phyloP scores from a whole-genome alignment of 1,140 invertebrate genomes.

The Riptortus pedestris region DNA sequence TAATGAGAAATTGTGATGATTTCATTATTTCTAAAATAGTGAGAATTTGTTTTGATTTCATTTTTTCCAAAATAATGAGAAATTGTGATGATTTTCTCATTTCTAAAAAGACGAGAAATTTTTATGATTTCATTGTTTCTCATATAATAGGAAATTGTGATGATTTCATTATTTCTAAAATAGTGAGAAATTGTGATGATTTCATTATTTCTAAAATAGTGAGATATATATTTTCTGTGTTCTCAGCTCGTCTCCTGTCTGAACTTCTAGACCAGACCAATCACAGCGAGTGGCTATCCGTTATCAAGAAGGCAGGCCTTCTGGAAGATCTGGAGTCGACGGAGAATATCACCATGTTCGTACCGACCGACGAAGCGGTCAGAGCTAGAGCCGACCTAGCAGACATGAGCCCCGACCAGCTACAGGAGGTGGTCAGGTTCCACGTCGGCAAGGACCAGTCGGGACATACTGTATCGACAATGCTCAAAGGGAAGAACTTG shows the following conservation, averaged over 20 bases:
- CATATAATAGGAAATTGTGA: no score
- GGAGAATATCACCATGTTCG: conserved; percentile 45
- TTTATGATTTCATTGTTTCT: no score
- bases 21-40: no score
- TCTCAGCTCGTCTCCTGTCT: conserved; percentile 36
- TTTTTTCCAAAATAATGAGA: no score
- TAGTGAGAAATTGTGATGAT: no score
- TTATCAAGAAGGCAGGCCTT: conserved; percentile 39
- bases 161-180: no score
- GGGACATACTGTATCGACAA: conserved; percentile 15
- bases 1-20: no score
- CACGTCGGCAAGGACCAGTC: conserved; percentile 16
- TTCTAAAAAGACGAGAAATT: no score
- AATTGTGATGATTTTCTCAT: no score
- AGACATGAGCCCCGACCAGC: conserved; percentile 33
- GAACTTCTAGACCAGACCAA: conserved; percentile 37
- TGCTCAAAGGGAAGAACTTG: conserved; percentile 12
- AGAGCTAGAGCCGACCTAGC: conserved; percentile 27
- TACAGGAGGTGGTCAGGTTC: conserved; percentile 35
- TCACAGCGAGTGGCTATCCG: conserved; percentile 38
- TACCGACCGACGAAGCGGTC: conserved; percentile 38
- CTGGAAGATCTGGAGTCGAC: conserved; percentile 36
- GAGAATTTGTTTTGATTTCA: no score
- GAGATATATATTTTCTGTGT: no score
- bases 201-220: no score